These are phyloP conservation scores for Deroptyus accipitrinus DNA, from an alignment of 2,113 vertebrate species.

Conservation along the genomic window DNA sequence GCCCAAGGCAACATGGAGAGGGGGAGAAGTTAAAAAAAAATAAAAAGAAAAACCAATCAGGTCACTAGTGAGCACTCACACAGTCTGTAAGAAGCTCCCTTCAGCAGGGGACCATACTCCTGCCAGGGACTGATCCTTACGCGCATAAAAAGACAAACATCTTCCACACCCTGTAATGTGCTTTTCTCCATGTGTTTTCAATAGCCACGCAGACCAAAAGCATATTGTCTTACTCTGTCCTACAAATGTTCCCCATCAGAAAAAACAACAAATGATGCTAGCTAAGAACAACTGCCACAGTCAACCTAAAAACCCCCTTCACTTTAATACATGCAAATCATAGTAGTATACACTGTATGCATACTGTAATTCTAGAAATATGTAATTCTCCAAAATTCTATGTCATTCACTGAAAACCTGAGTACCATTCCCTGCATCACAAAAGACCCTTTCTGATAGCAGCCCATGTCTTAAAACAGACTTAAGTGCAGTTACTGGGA, in stretches of 20 bases:
- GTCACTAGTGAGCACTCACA: neutral
- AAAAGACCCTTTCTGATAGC: neutral
- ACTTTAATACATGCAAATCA: neutral
- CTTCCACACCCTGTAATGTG: neutral
- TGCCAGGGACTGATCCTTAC: neutral
- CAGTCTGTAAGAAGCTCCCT: neutral
- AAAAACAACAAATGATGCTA: neutral
- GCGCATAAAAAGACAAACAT: neutral
- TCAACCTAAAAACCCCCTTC: neutral
- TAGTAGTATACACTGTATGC: neutral
- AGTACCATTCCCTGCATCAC: neutral
- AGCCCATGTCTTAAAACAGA: neutral
- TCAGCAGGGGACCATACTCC: neutral
- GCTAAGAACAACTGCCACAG: neutral
- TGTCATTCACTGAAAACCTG: neutral
- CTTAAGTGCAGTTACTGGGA: neutral
- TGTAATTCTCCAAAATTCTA: neutral
- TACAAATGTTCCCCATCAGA: neutral
- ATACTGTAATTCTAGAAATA: neutral
- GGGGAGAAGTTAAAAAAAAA: neutral
- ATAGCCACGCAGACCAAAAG: neutral
- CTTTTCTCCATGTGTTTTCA: neutral
- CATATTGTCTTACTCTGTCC: neutral
- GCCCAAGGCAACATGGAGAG: neutral
- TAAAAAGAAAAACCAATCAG: accelerated